A percentile compares a stretch with the other conserved stretches of the same genome.
Evolutionary conservation across 2,888 invertebrate genomes (phyloP).

Genomic region (Hetaerina titia): DNA sequence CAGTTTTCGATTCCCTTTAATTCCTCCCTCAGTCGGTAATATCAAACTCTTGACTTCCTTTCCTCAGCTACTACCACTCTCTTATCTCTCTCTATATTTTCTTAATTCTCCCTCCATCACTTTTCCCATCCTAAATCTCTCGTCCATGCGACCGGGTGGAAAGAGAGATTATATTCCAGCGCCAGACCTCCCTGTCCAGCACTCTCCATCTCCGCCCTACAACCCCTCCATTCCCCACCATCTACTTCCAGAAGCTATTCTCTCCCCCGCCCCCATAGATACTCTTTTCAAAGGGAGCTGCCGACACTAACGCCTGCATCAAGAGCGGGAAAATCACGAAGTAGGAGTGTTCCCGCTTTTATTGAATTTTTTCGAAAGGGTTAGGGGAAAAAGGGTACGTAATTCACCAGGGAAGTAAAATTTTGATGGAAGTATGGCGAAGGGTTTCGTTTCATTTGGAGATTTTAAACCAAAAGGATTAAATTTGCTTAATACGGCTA

Average conservation of each 20-base stretch:
- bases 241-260: neutral
- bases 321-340: neutral
- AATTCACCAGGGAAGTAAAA: neutral
- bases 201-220: neutral
- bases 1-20: too few species aligned
- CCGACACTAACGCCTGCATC: neutral
- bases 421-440: too few species aligned
- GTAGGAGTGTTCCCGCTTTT: neutral
- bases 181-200: neutral
- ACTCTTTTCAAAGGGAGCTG: neutral
- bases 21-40: too few species aligned
- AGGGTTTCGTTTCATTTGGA: neutral
- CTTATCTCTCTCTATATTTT: neutral
- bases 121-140: constrained; percentile 10
- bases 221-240: neutral
- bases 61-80: neutral
- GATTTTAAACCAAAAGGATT: neutral
- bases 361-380: neutral
- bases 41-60: too few species aligned
- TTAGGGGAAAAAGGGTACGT: neutral
- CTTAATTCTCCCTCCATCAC: neutral
- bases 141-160: constrained; percentile 18
- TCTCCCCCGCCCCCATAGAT: neutral
- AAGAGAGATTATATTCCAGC: constrained; percentile 40
- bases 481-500: neutral